Conservation (phyloP, 2,797 vertebrate species). For the Coregonus suidteri region DNA sequence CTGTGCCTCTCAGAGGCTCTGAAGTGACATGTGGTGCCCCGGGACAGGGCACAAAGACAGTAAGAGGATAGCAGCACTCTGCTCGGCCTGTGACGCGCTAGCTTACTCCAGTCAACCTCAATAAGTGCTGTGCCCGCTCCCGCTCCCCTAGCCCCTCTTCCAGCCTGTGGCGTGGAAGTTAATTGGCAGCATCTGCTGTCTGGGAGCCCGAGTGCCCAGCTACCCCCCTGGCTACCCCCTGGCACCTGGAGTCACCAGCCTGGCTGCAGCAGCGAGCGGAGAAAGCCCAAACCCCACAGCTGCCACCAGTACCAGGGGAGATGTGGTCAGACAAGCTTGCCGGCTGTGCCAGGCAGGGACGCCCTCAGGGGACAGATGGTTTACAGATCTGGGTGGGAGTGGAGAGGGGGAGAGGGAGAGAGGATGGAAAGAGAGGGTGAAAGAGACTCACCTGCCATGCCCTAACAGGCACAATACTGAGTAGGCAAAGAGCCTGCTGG, state of each 20-base stretch:
- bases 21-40: not conserved
- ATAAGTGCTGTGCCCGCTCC: not conserved
- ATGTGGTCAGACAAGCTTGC: conserved; percentile 78
- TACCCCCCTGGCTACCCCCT: not conserved
- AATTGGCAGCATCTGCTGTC: conserved; percentile 86
- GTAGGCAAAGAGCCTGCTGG: conserved; percentile 21
- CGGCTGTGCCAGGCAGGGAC: conserved; percentile 69
- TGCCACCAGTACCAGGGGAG: conserved; percentile 74
- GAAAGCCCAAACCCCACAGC: conserved; percentile 32
- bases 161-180: conserved; percentile 74
- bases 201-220: conserved; percentile 65
- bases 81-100: not conserved
- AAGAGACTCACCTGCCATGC: conserved; percentile 30
- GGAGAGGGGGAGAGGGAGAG: conserved; percentile 29
- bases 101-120: conserved; percentile 8
- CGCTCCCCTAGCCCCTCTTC: conserved; percentile 10
- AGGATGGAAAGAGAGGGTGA: conserved; percentile 8
- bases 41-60: not conserved
- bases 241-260: conserved; percentile 60
- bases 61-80: not conserved
- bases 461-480: conserved; percentile 43
- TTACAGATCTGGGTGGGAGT: conserved; percentile 35
- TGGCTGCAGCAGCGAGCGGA: conserved; percentile 35
- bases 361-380: conserved; percentile 61
- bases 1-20: not conserved